Base-by-base conservation (phyloP, 2,888 invertebrate species). In the Choristoneura rosaceana region DNA sequence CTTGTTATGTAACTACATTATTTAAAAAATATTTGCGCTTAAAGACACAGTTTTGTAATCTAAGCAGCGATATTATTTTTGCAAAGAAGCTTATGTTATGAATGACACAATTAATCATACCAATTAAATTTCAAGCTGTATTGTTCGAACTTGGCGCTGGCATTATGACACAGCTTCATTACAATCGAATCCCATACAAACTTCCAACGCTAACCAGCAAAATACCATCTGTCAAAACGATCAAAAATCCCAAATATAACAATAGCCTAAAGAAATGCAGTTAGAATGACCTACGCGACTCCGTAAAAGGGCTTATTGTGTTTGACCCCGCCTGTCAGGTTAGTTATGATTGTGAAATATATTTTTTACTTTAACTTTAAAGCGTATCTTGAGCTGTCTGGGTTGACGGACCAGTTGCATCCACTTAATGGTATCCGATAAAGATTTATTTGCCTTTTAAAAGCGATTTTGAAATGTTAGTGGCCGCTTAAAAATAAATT, bases 291-390 rank as follows among this genome's bases (percentile, higher is more conserved):
- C 71, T 67, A 66, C 61, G 65, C 55, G 67, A 65, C 55, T 67
- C 17, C 34, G 15, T 64, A 17, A 71, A 69, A 71, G 67, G 71
- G 71, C 55, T 52, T 71, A 67, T 64, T 64, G 63, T 64, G 15
- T 47, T 67, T 71, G 71, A 71, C 71, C 71, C 43, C 70, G 59
- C n/a, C 71, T 71, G 71, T 71, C 71, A 71, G 61, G 45, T 66
- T 55, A 2, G 33, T 65, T 61, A 66, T 52, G 52, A 34, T 73
- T 64, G 68, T 69, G 69, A 64, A 73, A 63, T 73, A 10, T 64
- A 50, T 68, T 65, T 41, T 50, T 4, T 9, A 38, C 9, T 50
- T 55, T 50, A 10, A 15, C 15, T 64, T 64, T 43, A 41, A 61
- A 60, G 38, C 9, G 62, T 45, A 61, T 17, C 61, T 60, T 41